Percentiles rank a stretch among this genome's conserved stretches.
phyloP scores from a whole-genome alignment of 2,888 invertebrate genomes.

The Harpalus rubripes region DNA sequence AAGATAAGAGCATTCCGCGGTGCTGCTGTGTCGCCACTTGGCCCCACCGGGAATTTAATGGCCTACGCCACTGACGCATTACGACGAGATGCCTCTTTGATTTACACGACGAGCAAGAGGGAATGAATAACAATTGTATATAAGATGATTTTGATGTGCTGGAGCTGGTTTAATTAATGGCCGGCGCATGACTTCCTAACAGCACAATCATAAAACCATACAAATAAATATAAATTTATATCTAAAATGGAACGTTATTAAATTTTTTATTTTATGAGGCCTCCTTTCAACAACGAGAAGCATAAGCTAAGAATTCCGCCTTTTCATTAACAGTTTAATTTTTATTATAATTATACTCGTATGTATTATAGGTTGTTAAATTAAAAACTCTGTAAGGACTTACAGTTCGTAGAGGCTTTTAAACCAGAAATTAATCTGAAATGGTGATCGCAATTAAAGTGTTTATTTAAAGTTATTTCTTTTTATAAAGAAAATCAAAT shows the following conservation, averaged over 20 bases:
- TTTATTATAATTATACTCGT: no score
- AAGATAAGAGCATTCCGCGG: conserved; percentile 62
- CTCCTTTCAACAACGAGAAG: neutral
- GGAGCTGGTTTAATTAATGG: conserved; percentile 2
- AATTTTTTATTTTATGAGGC: neutral
- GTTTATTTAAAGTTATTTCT: no score
- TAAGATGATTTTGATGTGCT: neutral
- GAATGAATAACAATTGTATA: conserved; percentile 13
- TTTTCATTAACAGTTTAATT: neutral
- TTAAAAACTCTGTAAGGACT: no score
- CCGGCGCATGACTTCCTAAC: neutral
- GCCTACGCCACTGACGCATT: conserved; percentile 47
- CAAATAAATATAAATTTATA: neutral
- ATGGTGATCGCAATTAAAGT: no score
- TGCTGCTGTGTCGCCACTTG: conserved; percentile 28
- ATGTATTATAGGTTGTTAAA: no score
- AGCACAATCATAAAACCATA: neutral
- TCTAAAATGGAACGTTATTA: neutral
- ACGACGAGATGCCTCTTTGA: conserved; percentile 33
- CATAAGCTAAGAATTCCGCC: neutral
- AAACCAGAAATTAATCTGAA: no score
- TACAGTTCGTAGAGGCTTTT: no score
- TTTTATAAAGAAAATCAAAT: no score
- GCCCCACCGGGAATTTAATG: conserved; percentile 52
- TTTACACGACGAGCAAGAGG: conserved; percentile 3